Base-by-base conservation (phyloP, 1,140 invertebrate species). In the Monomorium pharaonis region DNA sequence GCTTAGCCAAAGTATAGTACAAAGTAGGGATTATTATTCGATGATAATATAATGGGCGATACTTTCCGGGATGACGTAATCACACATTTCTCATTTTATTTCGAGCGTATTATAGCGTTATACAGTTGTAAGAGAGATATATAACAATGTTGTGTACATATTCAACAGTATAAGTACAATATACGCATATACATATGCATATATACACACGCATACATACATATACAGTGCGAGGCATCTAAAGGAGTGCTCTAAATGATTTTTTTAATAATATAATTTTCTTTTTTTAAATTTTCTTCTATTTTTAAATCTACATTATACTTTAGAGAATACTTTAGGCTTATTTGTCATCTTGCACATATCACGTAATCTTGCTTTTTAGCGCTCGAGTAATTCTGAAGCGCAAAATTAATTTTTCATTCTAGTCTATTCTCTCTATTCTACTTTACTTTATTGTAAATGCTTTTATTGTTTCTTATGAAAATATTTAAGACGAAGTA, bases 151-250 rank as follows among this genome's bases (percentile, higher is more conserved):
- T 86, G 78, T 81, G 54, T 77, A 89, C 60, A 89, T 30, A 54
- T 85, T 89, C 60, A 89, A 87, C 67, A 89, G 72, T 87, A 87
- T 89, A 76, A 89, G 84, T 89, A 90, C 72, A 89, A 75, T 88
- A 89, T 89, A 86, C 12, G 24, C 49, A 62, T 47, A 80, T 54
- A 81, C 47, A 86, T 56, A 84, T 75, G 33, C 21, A 33, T 42
- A 44, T 65, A 47, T 44, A 54, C 21, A 67, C 14, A 49, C 24
- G 49, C 30, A 44, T 84, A 80, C 21, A 65, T 62, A 37, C 18
- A 65, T 85, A 65, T 78, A 58, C 67, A 83, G 51, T n/a, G 1
- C 12, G 51, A 74, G 18, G 67, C 78, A 83, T 58, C 51, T 58
- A 72, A 33, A 83, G 58, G 27, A 33, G 67, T 44, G n/a, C 67